A percentile compares a stretch with the other conserved stretches of the same genome.
phyloP scores from a whole-genome alignment of 2,113 vertebrate species.

The Anthoscopus minutus region DNA sequence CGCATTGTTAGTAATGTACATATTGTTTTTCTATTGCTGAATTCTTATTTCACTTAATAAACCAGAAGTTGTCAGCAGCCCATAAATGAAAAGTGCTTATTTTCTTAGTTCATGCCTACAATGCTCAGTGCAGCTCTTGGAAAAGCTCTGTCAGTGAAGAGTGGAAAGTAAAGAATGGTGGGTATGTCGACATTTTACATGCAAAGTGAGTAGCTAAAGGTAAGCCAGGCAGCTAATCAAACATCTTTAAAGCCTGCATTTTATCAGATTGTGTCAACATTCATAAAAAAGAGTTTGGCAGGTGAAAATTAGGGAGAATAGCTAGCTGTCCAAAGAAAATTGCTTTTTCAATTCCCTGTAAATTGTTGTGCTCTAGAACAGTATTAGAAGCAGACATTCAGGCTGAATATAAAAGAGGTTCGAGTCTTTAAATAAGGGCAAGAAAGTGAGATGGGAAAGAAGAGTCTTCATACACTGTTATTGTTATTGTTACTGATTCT shows the following conservation, averaged over 20 bases:
- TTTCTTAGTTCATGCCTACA: neutral
- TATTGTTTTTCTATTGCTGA: neutral
- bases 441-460: neutral
- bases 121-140: neutral
- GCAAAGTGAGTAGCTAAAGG: constrained; percentile 18
- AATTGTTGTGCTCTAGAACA: constrained; percentile 52
- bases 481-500: neutral
- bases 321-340: constrained; percentile 56
- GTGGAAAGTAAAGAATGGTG: neutral
- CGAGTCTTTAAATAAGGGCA: neutral
- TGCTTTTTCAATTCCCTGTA: constrained; percentile 57
- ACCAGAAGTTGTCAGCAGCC: neutral
- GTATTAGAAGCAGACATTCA: constrained; percentile 12
- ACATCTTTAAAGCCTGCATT: constrained; percentile 49
- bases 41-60: neutral
- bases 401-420: constrained; percentile 22
- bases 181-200: neutral
- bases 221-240: constrained; percentile 48
- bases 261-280: constrained; percentile 50
- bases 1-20: neutral
- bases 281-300: constrained; percentile 51
- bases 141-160: neutral
- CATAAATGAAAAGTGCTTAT: neutral
- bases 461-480: neutral
- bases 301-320: constrained; percentile 63